Evolutionary conservation across 2,113 vertebrate genomes (phyloP).

Genomic region (Circaetus cinerascens): DNA sequence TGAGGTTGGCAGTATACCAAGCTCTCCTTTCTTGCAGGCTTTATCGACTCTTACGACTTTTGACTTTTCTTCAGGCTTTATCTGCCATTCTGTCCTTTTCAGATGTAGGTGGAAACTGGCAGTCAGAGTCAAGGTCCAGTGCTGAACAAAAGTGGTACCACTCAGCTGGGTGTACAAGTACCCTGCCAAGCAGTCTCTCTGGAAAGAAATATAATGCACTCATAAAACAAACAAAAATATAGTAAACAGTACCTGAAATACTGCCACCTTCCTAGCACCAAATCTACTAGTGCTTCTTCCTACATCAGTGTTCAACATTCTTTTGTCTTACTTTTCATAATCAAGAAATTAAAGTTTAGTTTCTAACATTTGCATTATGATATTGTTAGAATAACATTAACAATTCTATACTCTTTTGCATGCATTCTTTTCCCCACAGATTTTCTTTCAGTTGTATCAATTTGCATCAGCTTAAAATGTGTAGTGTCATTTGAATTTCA

Average conservation of each 20-base stretch:
- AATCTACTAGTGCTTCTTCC: not conserved
- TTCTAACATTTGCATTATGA: not conserved
- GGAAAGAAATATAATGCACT: not conserved
- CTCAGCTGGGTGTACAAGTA: not conserved
- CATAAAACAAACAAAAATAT: not conserved
- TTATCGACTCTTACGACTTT: fast-evolving
- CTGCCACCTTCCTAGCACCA: not conserved
- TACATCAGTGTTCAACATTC: not conserved
- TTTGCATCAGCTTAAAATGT: not conserved
- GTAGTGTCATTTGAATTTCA: not conserved
- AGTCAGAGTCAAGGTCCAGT: not conserved
- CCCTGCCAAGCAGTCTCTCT: not conserved
- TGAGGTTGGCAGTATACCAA: not conserved
- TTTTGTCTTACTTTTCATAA: not conserved
- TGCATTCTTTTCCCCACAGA: not conserved
- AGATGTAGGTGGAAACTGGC: not conserved
- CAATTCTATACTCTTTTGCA: not conserved
- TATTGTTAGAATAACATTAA: not conserved
- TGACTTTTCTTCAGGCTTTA: not conserved
- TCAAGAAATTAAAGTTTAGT: not conserved
- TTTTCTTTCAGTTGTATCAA: not conserved
- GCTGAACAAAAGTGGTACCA: not conserved
- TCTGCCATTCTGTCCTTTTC: not conserved
- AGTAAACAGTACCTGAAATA: not conserved
- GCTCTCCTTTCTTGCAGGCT: not conserved